A percentile compares a stretch with the other conserved stretches of the same genome.
Conservation (phyloP, 2,888 invertebrate genomes). For the Branchellion lobata region DNA sequence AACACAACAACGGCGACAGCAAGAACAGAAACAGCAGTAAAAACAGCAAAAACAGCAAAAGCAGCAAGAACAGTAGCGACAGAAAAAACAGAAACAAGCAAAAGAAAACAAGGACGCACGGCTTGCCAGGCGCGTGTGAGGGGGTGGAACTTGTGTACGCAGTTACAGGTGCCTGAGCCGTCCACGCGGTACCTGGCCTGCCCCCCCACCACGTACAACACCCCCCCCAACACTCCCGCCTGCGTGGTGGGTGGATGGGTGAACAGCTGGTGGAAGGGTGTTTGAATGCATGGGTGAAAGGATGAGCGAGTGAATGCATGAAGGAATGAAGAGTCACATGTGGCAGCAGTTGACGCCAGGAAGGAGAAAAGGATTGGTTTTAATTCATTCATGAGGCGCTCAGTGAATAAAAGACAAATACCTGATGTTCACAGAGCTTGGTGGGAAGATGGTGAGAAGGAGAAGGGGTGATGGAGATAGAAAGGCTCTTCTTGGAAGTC, state of each 20-base stretch:
- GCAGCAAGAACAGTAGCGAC: too few species aligned
- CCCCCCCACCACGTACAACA: constrained; percentile 50
- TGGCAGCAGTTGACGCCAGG: neutral
- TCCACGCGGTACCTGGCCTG: constrained; percentile 47
- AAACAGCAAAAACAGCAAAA: too few species aligned
- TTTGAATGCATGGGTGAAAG: neutral
- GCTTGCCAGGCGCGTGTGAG: constrained; percentile 34
- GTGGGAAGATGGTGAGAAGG: neutral
- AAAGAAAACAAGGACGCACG: constrained; percentile 35
- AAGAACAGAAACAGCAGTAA: too few species aligned
- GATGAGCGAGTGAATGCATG: too few species aligned
- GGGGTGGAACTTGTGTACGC: constrained; percentile 45
- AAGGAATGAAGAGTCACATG: neutral
- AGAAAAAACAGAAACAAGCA: too few species aligned
- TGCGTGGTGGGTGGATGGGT: neutral
- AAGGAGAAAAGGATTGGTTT: neutral
- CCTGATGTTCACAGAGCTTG: neutral
- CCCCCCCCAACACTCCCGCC: constrained; percentile 39
- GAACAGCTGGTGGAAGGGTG: constrained; percentile 32
- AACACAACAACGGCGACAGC: too few species aligned
- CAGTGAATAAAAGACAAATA: neutral
- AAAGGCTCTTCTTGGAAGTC: neutral
- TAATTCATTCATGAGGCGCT: too few species aligned
- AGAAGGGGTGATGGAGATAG: too few species aligned
- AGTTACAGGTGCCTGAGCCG: constrained; percentile 46